Conservation (phyloP, 2,113 vertebrate species). For the Myanophis thanlyinensis region DNA sequence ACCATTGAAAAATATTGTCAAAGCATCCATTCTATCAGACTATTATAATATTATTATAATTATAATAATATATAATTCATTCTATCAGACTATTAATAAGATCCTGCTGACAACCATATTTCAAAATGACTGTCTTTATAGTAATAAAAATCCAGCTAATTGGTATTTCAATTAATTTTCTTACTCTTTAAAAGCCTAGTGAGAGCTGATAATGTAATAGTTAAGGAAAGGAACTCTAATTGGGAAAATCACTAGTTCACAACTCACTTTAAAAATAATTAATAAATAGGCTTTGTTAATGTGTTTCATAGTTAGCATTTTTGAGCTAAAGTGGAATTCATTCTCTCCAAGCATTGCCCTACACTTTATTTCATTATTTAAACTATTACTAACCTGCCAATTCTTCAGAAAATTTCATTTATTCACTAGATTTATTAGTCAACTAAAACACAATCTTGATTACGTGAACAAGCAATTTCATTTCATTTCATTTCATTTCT, state of each 20-base stretch:
- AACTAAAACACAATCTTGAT: background rate
- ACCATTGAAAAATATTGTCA: slow-evolving; percentile 1
- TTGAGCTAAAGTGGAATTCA: background rate
- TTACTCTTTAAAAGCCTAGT: background rate
- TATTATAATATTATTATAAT: no score
- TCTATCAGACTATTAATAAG: background rate
- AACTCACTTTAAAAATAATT: background rate
- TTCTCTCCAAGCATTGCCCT: background rate
- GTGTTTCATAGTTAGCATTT: background rate
- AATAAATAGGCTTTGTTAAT: background rate
- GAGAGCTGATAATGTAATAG: background rate
- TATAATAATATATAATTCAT: no score
- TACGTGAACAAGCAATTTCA: background rate
- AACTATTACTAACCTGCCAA: background rate
- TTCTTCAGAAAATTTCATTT: background rate
- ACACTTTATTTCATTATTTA: background rate
- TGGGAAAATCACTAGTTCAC: background rate
- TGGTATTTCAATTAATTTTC: slow-evolving; percentile 8
- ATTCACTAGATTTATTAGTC: background rate
- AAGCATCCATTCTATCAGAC: background rate
- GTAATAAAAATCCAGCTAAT: background rate
- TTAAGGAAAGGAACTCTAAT: background rate
- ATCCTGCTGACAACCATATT: background rate
- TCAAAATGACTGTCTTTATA: background rate
- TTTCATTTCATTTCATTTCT: no score